phyloP scores from a whole-genome alignment of 2,888 invertebrate genomes.

The Metallyticus violacea region DNA sequence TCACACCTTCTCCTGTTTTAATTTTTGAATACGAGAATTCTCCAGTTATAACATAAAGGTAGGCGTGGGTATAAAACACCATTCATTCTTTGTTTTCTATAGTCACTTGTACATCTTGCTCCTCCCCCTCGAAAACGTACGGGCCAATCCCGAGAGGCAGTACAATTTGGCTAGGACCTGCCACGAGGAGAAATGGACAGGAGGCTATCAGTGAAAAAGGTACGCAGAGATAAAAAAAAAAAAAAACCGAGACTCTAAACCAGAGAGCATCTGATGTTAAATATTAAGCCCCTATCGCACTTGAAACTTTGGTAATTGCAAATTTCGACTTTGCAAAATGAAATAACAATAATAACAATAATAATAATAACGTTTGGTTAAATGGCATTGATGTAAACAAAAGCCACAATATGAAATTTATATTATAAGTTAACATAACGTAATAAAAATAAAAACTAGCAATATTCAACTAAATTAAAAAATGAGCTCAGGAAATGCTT shows the following conservation, averaged over 20 bases:
- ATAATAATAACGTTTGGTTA: no score
- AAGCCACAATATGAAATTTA: no score
- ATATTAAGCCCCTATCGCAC: background rate
- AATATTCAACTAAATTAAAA: no score
- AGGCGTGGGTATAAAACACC: background rate
- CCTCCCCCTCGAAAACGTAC: background rate
- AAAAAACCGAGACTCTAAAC: background rate
- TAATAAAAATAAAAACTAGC: no score
- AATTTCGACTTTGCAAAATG: background rate
- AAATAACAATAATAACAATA: no score
- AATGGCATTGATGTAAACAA: no score
- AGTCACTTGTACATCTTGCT: background rate
- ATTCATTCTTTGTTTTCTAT: background rate
- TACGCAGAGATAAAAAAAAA: background rate
- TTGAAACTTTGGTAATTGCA: background rate
- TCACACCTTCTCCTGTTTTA: background rate
- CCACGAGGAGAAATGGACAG: background rate
- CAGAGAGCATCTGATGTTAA: background rate
- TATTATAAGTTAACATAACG: no score
- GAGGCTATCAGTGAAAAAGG: background rate
- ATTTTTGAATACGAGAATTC: background rate
- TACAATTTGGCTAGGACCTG: background rate
- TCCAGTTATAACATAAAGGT: background rate
- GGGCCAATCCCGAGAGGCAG: background rate
- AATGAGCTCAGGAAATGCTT: no score